Conservation (phyloP, 2,797 vertebrate species). For the Cuniculus paca region DNA sequence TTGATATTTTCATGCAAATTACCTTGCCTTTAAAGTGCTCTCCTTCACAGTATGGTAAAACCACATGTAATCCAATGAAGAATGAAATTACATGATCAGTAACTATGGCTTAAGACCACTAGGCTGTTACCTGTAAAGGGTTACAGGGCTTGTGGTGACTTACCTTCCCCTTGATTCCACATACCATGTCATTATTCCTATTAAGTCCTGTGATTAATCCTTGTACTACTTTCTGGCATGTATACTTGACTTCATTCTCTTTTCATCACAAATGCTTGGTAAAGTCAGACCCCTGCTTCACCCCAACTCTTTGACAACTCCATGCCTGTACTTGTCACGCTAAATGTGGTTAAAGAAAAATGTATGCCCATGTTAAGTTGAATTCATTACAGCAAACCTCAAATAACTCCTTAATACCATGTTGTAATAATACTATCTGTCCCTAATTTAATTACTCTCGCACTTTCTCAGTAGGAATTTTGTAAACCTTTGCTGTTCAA, state of each 20-base stretch:
- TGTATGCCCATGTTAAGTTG: background rate
- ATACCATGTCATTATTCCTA: background rate
- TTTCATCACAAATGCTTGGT: background rate
- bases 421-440: background rate
- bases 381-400: background rate
- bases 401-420: background rate
- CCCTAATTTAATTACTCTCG: constrained; percentile 12
- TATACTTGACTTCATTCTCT: background rate
- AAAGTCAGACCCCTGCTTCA: background rate
- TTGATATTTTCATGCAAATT: background rate
- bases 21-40: background rate
- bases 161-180: background rate
- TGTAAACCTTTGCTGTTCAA: background rate
- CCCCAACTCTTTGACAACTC: background rate
- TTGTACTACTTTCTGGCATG: background rate
- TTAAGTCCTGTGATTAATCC: background rate
- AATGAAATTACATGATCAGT: background rate
- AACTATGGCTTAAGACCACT: background rate
- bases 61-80: background rate
- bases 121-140: background rate
- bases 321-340: background rate
- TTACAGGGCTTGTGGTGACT: background rate
- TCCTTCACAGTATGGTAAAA: background rate
- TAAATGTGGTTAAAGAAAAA: constrained; percentile 6
- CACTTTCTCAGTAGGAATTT: background rate